A percentile compares a stretch with the other conserved stretches of the same genome.
Conservation (phyloP, 2,888 invertebrate species). For the Leuctra nigra region DNA sequence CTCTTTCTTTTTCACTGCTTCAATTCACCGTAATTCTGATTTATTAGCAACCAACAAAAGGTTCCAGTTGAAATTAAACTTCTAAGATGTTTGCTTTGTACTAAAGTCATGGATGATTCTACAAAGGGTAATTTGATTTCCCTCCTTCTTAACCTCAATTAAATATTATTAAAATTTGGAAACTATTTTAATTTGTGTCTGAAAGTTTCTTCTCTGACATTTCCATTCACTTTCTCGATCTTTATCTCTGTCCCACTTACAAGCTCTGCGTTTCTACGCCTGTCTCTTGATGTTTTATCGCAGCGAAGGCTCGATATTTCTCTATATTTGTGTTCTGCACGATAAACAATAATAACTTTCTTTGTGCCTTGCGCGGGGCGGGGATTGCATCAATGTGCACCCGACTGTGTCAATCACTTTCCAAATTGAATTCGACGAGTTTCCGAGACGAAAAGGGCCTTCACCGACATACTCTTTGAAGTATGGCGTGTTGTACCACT, state of each 20-base stretch:
- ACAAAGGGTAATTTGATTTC: too few relatives aligned
- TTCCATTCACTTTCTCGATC: background rate
- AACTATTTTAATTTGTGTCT: too few relatives aligned
- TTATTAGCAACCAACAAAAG: too few relatives aligned
- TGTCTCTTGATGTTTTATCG: background rate
- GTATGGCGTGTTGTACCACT: constrained; percentile 5
- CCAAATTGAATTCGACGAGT: constrained; percentile 20
- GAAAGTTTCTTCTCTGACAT: too few relatives aligned
- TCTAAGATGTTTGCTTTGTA: too few relatives aligned
- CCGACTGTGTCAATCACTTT: constrained; percentile 16
- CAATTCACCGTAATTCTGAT: too few relatives aligned
- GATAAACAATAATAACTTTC: background rate
- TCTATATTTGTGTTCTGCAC: background rate
- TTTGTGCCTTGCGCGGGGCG: constrained; percentile 3
- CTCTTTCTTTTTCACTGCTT: too few relatives aligned
- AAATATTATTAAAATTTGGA: too few relatives aligned
- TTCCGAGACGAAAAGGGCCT: constrained; percentile 9
- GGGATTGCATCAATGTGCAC: constrained; percentile 15
- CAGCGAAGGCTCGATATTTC: background rate
- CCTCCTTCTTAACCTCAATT: too few relatives aligned
- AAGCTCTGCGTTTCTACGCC: background rate
- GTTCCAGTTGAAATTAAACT: too few relatives aligned
- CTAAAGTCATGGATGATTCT: too few relatives aligned
- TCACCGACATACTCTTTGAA: constrained; percentile 9
- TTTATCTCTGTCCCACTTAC: background rate